A percentile compares a stretch with the other conserved stretches of the same genome.
phyloP scores from a whole-genome alignment of 2,113 vertebrate genomes.

The Osmerus mordax region DNA sequence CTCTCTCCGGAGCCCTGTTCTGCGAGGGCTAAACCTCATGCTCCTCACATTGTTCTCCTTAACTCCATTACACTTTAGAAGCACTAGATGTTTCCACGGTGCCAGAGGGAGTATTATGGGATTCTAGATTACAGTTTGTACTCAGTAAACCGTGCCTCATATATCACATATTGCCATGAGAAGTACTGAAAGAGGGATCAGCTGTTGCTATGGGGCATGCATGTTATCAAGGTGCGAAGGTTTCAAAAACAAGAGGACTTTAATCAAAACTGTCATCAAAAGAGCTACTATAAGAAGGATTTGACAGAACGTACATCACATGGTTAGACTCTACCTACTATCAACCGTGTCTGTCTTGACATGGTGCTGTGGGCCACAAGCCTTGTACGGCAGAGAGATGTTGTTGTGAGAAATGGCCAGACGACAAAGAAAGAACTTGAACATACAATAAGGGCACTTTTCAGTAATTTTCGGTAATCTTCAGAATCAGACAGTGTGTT shows the following conservation, averaged over 20 bases:
- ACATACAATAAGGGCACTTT: constrained; percentile 66
- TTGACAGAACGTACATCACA: neutral
- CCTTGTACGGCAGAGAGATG: constrained; percentile 25
- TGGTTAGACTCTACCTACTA: neutral
- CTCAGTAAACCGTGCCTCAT: constrained; percentile 33
- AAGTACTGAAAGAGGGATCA: neutral
- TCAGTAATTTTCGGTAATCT: constrained; percentile 63
- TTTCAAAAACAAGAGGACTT: neutral
- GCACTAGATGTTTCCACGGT: constrained; percentile 62
- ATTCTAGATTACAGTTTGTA: constrained; percentile 9
- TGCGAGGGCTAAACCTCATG: constrained; percentile 62
- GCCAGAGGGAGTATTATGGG: constrained; percentile 16
- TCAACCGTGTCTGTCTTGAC: constrained; percentile 24
- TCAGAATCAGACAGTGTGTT: constrained; percentile 66
- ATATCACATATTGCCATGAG: constrained; percentile 36
- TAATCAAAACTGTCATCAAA: neutral
- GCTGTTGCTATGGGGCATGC: neutral
- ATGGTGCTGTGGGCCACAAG: constrained; percentile 39
- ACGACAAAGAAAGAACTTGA: constrained; percentile 52
- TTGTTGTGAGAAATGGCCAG: constrained; percentile 25
- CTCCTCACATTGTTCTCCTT: constrained; percentile 65
- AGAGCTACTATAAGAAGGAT: neutral
- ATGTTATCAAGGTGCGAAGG: neutral
- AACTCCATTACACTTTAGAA: constrained; percentile 69
- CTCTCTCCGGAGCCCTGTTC: no score